Percentiles rank a stretch among this genome's conserved stretches.
Conservation (phyloP, 2,113 vertebrate species). For the Meles meles region DNA sequence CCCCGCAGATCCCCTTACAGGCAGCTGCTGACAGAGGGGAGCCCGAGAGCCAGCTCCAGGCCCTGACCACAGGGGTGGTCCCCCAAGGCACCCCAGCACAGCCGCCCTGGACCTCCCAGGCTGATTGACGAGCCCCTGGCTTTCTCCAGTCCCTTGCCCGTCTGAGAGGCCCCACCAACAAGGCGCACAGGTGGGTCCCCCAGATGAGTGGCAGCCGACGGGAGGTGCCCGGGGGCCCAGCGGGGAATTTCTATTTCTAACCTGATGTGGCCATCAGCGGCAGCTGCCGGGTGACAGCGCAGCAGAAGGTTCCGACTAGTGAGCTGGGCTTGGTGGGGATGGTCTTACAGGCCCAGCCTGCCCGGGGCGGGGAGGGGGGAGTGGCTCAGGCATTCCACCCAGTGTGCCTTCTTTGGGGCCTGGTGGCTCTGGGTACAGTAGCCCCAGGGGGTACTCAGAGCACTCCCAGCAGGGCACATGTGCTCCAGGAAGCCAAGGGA, state of each 20-base stretch:
- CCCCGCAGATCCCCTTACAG: background rate
- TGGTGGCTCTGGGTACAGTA: background rate
- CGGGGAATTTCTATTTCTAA: constrained; percentile 32
- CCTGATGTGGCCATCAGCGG: background rate
- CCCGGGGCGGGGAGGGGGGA: rapidly evolving
- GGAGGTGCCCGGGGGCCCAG: background rate
- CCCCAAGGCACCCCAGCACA: background rate
- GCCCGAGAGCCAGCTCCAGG: background rate
- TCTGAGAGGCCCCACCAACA: background rate
- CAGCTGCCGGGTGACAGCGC: background rate
- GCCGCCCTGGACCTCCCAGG: background rate
- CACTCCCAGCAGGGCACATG: no score
- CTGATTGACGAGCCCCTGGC: background rate
- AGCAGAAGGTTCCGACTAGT: background rate
- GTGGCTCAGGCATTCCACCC: no score
- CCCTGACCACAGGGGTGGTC: background rate
- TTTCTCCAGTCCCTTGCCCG: background rate
- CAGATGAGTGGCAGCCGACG: background rate
- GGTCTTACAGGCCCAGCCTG: background rate
- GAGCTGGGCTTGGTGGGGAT: background rate
- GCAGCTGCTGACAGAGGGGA: background rate
- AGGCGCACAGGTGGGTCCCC: background rate
- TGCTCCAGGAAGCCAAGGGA: background rate
- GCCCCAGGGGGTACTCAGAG: background rate
- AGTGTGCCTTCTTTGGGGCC: rapidly evolving